Base-by-base conservation (phyloP, 2,888 invertebrate genomes). In the Rhagonycha fulva region DNA sequence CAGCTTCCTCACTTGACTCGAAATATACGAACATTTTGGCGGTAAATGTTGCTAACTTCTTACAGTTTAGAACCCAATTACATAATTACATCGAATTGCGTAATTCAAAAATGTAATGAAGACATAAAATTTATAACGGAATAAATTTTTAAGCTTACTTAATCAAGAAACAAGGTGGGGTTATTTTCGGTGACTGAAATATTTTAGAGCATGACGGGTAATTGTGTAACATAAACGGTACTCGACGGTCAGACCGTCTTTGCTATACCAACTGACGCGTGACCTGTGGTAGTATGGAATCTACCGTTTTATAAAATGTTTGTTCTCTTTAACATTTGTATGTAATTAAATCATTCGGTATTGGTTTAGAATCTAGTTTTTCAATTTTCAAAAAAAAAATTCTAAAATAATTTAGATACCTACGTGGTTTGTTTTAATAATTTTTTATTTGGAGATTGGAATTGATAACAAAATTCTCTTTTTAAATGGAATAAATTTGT, bases 241-340 rank as follows among this genome's bases (percentile, higher is more conserved):
- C 75, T 71, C 70, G 71, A 67, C 76, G 78, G 76, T 76, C 74
- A 74, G 74, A 69, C 74, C 70, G 70, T 76, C 76, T 76, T 70
- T 47, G 74, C 61, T 14, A 68, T 71, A 71, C 73, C 78, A 79
- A 70, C 78, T 79, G 76, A 79, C 79, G 79, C 78, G 69, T 76
- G 79, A 75, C 79, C 73, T 70, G 71, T 71, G 72, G 62, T 62
- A 24, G 24, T 66, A 74, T 19, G 62, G 66, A 67, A 76, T 70
- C 71, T 76, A 76, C 76, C 76, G 76, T 76, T 76, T 76, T 67
- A 26, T 11, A 24, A 68, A 61, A 66, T 9, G 47, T 72, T 72
- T 70, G 73, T 70, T 71, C 73, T 68, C 24, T 19, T 67, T 71
- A 11, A 32, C 32, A 5, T 32, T 32, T 32, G 1, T 9, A 5